A percentile compares a stretch with the other conserved stretches of the same genome.
phyloP scores from a whole-genome alignment of 2,797 vertebrate genomes.

The Phrynocephalus forsythii region DNA sequence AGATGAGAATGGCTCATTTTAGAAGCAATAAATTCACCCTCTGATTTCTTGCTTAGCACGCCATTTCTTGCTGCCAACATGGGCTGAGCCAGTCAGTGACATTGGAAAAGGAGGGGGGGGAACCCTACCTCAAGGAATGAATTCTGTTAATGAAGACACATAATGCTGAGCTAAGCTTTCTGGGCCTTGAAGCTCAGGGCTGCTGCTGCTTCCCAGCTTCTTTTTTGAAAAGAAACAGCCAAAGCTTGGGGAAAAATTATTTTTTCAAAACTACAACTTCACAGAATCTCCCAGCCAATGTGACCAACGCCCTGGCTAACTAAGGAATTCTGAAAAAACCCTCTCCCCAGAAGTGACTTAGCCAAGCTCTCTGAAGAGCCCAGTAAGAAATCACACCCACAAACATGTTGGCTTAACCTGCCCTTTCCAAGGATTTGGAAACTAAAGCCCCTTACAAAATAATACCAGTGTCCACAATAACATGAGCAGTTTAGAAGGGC shows the following conservation, averaged over 20 bases:
- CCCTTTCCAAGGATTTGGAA: not conserved
- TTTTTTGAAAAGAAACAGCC: not conserved
- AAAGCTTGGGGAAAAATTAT: not conserved
- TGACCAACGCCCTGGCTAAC: not conserved
- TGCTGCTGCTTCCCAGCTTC: not conserved
- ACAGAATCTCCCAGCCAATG: not conserved
- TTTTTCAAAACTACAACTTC: not conserved
- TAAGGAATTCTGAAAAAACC: not conserved
- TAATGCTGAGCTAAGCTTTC: not conserved
- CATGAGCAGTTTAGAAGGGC: too few relatives aligned
- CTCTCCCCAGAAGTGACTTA: not conserved
- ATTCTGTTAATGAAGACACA: too few relatives aligned
- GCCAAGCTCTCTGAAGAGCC: not conserved
- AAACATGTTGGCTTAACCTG: not conserved
- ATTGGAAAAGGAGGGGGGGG: not conserved
- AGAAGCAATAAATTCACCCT: not conserved
- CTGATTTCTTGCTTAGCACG: not conserved
- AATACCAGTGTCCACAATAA: too few relatives aligned
- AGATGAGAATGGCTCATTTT: not conserved
- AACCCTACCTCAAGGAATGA: slow-evolving; percentile 1
- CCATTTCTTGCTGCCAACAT: not conserved
- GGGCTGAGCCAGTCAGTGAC: not conserved
- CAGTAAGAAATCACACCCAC: not conserved
- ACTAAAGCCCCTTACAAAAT: not conserved
- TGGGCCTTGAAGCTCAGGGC: too few relatives aligned